phyloP scores from a whole-genome alignment of 2,113 vertebrate species.

The Pteronura brasiliensis region DNA sequence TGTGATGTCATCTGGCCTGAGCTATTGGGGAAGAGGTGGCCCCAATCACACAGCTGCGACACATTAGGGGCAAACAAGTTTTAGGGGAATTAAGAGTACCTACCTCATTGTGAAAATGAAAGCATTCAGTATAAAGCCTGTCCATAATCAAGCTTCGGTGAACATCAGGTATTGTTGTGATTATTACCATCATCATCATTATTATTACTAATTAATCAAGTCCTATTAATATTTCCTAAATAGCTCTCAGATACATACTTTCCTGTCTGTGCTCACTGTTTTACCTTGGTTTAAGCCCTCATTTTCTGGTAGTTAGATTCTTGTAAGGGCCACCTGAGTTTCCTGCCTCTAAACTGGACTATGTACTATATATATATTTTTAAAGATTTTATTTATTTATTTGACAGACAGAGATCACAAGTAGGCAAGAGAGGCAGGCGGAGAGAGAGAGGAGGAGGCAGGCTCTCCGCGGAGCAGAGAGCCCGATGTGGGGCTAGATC shows the following conservation, averaged over 20 bases:
- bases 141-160: neutral
- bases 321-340: neutral
- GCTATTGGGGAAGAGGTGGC: neutral
- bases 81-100: neutral
- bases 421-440: no score
- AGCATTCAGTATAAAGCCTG: neutral
- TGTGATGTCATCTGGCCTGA: neutral
- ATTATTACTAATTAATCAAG: neutral
- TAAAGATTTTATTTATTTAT: no score
- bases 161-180: neutral
- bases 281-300: neutral
- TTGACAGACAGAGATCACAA: no score
- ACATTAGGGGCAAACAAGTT: neutral
- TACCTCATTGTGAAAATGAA: neutral
- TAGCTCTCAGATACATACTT: neutral
- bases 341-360: neutral
- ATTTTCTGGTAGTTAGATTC: neutral
- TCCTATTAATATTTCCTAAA: neutral
- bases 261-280: neutral
- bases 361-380: neutral
- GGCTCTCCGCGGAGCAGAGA: no score
- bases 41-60: neutral
- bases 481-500: no score
- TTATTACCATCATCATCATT: neutral
- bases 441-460: no score